Percentiles rank a stretch among this genome's conserved stretches.
phyloP scores from a whole-genome alignment of 2,113 vertebrate species.

The Eulacestoma nigropectus region DNA sequence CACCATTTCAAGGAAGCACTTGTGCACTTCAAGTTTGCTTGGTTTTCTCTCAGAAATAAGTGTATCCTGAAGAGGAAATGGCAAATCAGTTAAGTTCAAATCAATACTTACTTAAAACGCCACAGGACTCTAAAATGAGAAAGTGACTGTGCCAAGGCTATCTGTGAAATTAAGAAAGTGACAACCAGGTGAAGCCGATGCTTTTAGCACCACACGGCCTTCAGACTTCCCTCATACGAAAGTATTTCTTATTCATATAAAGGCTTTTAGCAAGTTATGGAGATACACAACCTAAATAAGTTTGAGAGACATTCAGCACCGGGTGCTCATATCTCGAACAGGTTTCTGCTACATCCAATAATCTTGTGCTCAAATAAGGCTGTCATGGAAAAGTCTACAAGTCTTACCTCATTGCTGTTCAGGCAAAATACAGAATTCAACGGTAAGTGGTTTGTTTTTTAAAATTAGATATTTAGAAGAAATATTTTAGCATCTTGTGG shows the following conservation, averaged over 20 bases:
- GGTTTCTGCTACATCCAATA: background rate
- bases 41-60: background rate
- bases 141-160: background rate
- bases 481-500: background rate
- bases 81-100: background rate
- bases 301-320: background rate
- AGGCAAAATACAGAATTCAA: background rate
- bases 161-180: slow-evolving; percentile 7
- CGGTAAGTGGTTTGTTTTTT: background rate
- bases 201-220: background rate
- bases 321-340: background rate
- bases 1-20: background rate
- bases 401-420: background rate
- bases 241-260: slow-evolving; percentile 2
- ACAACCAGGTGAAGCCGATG: background rate
- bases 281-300: background rate
- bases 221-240: background rate
- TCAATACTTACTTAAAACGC: background rate
- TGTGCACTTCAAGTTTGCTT: background rate
- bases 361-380: background rate
- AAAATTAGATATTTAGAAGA: background rate
- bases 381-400: background rate
- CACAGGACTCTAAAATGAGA: background rate
- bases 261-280: background rate
- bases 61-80: background rate